Conservation (phyloP, 2,888 invertebrate genomes). For the Apodemia hepburni region DNA sequence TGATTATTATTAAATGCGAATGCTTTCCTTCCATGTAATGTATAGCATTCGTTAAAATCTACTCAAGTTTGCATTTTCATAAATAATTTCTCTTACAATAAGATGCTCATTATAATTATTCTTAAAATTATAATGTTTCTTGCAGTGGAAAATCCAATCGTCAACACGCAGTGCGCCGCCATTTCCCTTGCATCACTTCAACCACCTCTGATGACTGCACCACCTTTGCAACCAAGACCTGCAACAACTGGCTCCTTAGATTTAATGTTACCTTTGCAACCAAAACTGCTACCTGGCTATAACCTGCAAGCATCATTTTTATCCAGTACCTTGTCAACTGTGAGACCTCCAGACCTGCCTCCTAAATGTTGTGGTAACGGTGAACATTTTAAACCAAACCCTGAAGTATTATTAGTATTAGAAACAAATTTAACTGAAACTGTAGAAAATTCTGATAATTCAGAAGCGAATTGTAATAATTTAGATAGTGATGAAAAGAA, state of each 20-base stretch:
- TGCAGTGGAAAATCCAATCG: constrained; percentile 80
- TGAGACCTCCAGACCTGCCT: constrained; percentile 60
- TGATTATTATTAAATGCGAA: too few species aligned
- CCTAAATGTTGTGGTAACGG: constrained; percentile 43
- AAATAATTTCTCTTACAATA: too few species aligned
- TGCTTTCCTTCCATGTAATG: too few species aligned
- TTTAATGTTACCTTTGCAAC: constrained; percentile 86
- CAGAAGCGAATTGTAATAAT: constrained; percentile 44
- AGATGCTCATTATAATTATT: not conserved
- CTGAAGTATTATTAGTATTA: constrained; percentile 56
- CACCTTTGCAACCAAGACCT: constrained; percentile 84
- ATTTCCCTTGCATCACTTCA: constrained; percentile 75
- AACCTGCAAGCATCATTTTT: constrained; percentile 70
- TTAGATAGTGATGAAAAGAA: constrained; percentile 44
- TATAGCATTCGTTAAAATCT: too few species aligned
- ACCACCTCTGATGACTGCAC: constrained; percentile 74
- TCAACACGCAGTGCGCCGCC: constrained; percentile 68
- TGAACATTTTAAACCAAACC: constrained; percentile 47
- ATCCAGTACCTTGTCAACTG: constrained; percentile 75
- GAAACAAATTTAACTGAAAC: constrained; percentile 46
- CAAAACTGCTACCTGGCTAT: constrained; percentile 82
- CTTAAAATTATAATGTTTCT: constrained; percentile 37
- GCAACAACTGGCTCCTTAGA: constrained; percentile 85
- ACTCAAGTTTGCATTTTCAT: too few species aligned
- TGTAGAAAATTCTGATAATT: constrained; percentile 39